These are phyloP conservation scores for Pantherophis vulpinus DNA, from an alignment of 2,797 vertebrate genomes.

Conservation along the genomic window DNA sequence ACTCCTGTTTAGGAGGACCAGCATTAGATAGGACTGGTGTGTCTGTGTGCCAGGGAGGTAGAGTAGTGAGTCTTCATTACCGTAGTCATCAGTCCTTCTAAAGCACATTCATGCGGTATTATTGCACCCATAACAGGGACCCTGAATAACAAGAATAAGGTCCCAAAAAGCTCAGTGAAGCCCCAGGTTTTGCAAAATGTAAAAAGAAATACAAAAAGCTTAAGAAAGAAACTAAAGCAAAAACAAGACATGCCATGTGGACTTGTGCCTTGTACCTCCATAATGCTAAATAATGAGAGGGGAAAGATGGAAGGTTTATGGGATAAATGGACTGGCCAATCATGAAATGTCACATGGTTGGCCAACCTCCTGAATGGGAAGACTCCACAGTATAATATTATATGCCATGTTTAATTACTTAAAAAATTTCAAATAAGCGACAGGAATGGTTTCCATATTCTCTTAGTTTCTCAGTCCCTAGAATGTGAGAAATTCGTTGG, in stretches of 20 bases:
- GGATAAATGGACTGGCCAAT: not conserved
- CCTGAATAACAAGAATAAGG: not conserved
- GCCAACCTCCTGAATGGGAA: not conserved
- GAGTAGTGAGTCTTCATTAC: not conserved
- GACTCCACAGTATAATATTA: not conserved
- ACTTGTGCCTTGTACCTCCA: not conserved
- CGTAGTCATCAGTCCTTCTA: not conserved
- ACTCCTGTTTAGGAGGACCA: not conserved
- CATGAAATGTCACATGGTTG: not conserved
- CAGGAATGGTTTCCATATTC: not conserved
- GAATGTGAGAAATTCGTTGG: not conserved
- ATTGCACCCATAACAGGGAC: not conserved
- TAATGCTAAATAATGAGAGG: not conserved
- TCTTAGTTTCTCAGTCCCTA: not conserved
- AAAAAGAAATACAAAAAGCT: not conserved
- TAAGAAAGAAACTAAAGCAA: not conserved
- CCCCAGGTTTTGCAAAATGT: not conserved
- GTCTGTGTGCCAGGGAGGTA: not conserved
- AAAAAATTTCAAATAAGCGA: not conserved
- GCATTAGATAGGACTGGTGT: not conserved
- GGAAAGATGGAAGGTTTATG: not conserved
- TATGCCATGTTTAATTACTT: not conserved
- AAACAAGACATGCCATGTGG: not conserved
- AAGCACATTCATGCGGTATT: not conserved
- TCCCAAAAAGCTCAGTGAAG: not conserved